Conservation (phyloP, 1,140 invertebrate genomes). For the Druon quercuslanigerum region DNA sequence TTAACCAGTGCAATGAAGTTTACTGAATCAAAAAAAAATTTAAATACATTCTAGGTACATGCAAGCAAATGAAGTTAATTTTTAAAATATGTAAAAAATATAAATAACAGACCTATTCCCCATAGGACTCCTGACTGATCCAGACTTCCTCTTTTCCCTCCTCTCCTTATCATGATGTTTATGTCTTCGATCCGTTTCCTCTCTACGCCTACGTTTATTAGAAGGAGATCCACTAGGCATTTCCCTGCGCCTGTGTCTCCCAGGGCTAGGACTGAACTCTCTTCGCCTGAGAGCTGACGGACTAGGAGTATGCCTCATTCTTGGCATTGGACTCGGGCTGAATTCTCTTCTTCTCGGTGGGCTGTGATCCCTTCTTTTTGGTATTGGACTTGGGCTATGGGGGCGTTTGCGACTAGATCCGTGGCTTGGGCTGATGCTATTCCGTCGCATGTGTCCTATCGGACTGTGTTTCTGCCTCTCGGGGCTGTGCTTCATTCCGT, state of each 20-base stretch:
- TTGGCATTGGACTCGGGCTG: constrained; percentile 62
- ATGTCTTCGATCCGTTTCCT: constrained; percentile 71
- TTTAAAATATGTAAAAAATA: too few relatives aligned
- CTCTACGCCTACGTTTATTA: constrained; percentile 67
- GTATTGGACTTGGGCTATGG: constrained; percentile 67
- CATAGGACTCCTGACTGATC: constrained; percentile 62
- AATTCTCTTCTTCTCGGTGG: constrained; percentile 67
- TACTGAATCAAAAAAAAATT: too few relatives aligned
- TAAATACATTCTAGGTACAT: too few relatives aligned
- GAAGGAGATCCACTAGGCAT: constrained; percentile 54
- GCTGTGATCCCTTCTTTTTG: constrained; percentile 65
- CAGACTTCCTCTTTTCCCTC: constrained; percentile 69
- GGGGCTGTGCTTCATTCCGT: constrained; percentile 58
- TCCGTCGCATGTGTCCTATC: constrained; percentile 47
- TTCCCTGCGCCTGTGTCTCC: constrained; percentile 17
- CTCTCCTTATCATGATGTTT: constrained; percentile 71
- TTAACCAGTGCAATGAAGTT: too few relatives aligned
- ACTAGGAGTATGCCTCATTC: constrained; percentile 68
- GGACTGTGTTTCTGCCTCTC: constrained; percentile 65
- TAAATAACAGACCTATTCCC: constrained; percentile 55
- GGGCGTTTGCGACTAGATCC: constrained; percentile 56
- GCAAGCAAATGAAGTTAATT: too few relatives aligned
- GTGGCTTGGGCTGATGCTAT: constrained; percentile 54
- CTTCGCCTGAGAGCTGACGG: constrained; percentile 56
- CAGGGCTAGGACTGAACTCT: constrained; percentile 63